These are phyloP conservation scores for Seira ritae DNA, from an alignment of 2,888 invertebrate genomes.

Conservation along the genomic window DNA sequence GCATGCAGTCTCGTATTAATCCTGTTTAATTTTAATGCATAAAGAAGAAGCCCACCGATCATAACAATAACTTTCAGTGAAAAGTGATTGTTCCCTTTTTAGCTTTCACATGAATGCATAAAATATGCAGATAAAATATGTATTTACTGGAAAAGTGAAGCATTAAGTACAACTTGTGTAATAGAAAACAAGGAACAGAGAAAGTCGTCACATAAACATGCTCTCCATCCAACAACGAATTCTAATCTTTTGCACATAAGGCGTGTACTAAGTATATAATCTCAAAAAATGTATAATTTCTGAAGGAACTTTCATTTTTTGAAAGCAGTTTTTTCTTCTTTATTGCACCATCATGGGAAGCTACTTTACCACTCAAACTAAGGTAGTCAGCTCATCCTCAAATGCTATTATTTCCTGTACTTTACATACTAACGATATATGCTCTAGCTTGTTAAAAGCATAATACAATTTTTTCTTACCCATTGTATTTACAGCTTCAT, in stretches of 20 bases:
- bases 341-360: conserved; percentile 20
- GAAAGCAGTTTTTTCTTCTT: conserved; percentile 39
- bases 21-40: no score
- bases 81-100: conserved; percentile 22
- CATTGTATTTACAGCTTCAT: conserved; percentile 27
- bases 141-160: conserved; percentile 41
- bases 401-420: conserved; percentile 11
- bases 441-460: not conserved
- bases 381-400: not conserved
- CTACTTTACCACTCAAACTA: no score
- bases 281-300: conserved; percentile 32
- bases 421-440: conserved; percentile 24
- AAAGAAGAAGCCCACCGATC: conserved; percentile 1
- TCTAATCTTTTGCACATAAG: no score
- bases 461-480: not conserved
- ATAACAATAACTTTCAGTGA: conserved; percentile 36
- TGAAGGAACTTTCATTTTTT: conserved; percentile 35
- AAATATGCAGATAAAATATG: conserved; percentile 46
- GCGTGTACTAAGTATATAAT: no score
- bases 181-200: conserved; percentile 18
- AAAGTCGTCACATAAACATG: not conserved
- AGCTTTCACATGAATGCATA: conserved; percentile 26
- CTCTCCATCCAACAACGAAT: not conserved
- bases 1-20: no score
- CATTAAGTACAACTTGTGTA: conserved; percentile 33